Evolutionary conservation across 2,113 vertebrate genomes (phyloP).

Genomic region (Rattus rattus): DNA sequence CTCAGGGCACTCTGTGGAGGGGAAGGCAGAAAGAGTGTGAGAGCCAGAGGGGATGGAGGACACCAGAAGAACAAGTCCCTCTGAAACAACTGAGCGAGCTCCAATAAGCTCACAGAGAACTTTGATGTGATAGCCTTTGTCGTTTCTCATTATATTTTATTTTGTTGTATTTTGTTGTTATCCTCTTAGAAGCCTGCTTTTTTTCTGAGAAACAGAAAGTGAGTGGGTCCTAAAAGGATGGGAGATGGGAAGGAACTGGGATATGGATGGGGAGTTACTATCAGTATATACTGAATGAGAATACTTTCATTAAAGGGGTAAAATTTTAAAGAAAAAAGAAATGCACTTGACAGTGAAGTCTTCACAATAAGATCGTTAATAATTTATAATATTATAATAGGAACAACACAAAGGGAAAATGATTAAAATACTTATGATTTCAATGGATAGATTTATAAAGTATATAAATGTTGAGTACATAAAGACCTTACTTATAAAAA

Average conservation of each 20-base stretch:
- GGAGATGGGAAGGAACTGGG: too few species aligned
- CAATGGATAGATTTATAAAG: not conserved
- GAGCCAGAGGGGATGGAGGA: not conserved
- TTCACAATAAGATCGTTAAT: not conserved
- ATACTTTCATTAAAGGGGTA: not conserved
- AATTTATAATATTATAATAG: constrained; percentile 5
- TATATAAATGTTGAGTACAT: not conserved
- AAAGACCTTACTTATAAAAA: not conserved
- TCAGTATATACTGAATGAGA: not conserved
- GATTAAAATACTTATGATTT: not conserved
- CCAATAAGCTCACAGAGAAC: not conserved
- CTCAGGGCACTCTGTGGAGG: not conserved
- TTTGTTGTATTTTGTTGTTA: not conserved
- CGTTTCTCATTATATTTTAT: not conserved
- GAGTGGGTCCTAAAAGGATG: too few species aligned
- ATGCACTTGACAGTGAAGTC: not conserved
- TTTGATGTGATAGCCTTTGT: not conserved
- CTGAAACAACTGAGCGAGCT: not conserved
- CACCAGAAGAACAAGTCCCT: not conserved
- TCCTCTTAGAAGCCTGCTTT: not conserved
- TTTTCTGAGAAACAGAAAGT: not conserved
- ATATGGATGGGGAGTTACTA: not conserved
- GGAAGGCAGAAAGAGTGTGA: not conserved
- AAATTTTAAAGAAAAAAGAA: not conserved
- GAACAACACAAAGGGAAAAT: not conserved